These are phyloP conservation scores for Aricia artaxerxes DNA, from an alignment of 2,888 invertebrate genomes.

Conservation along the genomic window DNA sequence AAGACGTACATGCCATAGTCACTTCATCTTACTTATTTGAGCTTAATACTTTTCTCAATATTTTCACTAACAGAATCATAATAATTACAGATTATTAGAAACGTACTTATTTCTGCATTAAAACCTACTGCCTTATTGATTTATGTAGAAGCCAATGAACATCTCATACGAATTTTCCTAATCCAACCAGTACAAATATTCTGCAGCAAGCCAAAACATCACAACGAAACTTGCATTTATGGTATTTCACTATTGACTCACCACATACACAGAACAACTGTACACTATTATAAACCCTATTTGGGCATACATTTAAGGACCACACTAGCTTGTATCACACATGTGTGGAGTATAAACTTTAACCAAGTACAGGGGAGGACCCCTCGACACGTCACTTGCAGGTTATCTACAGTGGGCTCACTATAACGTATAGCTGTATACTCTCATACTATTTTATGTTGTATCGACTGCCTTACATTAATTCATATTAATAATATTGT, in stretches of 20 bases:
- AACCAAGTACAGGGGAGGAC: background rate
- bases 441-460: background rate
- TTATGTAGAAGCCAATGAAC: background rate
- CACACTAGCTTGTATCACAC: background rate
- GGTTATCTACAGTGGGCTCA: constrained; percentile 11
- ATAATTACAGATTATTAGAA: no score
- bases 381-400: constrained; percentile 5
- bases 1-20: no score
- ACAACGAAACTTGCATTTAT: background rate
- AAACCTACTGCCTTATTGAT: background rate
- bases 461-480: background rate
- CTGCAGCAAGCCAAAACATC: background rate
- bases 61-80: no score
- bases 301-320: background rate
- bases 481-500: no score
- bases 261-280: background rate
- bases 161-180: background rate
- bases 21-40: no score
- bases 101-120: no score
- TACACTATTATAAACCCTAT: background rate
- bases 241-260: background rate
- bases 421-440: background rate
- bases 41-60: no score
- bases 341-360: background rate
- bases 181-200: background rate